Percentiles rank a stretch among this genome's conserved stretches.
Evolutionary conservation across 1,140 invertebrate species (phyloP).

Genomic region (Gonatopus flavifemur): DNA sequence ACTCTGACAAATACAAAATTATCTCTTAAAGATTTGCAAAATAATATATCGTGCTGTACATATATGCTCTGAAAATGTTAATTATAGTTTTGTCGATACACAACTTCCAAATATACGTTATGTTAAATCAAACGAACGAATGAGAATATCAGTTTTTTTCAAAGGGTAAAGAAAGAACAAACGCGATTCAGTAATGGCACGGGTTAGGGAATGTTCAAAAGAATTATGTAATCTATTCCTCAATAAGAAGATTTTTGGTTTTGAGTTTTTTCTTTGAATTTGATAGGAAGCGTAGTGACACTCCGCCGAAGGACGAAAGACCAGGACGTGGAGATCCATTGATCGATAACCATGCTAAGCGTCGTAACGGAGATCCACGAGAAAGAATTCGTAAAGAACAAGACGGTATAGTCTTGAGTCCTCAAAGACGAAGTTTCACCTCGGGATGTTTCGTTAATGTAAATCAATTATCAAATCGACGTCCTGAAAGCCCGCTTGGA

Average conservation of each 20-base stretch:
- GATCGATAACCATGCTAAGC: slow-evolving; percentile 43
- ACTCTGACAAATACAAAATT: too few species aligned
- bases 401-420: slow-evolving; percentile 80
- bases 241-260: slow-evolving; percentile 5
- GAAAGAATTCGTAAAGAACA: slow-evolving; percentile 80
- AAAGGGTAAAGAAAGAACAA: too few species aligned
- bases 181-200: too few species aligned
- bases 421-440: slow-evolving; percentile 80
- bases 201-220: too few species aligned
- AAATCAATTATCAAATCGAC: slow-evolving; percentile 53
- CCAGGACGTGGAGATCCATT: slow-evolving; percentile 49
- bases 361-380: slow-evolving; percentile 71
- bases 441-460: slow-evolving; percentile 75
- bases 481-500: slow-evolving; percentile 60
- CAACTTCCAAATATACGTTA: too few species aligned
- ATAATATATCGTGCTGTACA: too few species aligned
- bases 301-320: slow-evolving; percentile 63
- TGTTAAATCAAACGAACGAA: too few species aligned
- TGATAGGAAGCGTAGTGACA: slow-evolving; percentile 62
- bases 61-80: too few species aligned
- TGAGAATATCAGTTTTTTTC: too few species aligned
- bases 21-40: too few species aligned
- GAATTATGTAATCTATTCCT: slow-evolving; percentile 8
- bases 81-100: too few species aligned
- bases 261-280: neutral